phyloP scores from a whole-genome alignment of 2,888 invertebrate species.

The Cremastobaeus sp. region DNA sequence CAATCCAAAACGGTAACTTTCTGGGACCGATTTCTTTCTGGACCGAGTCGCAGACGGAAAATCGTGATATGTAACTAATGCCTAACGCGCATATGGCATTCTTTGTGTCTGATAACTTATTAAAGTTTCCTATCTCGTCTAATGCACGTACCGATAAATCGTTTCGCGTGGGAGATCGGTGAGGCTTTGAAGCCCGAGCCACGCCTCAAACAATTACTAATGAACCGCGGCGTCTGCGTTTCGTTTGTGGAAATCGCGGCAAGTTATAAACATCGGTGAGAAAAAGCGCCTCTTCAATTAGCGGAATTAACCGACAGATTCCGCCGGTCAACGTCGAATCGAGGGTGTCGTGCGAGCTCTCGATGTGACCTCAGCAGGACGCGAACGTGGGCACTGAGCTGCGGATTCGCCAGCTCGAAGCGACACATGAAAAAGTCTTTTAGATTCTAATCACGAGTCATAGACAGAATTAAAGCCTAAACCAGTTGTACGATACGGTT shows the following conservation, averaged over 20 bases:
- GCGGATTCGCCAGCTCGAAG: too few relatives aligned
- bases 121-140: constrained; percentile 57
- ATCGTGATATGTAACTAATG: constrained; percentile 1
- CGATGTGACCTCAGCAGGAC: too few relatives aligned
- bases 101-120: constrained; percentile 58
- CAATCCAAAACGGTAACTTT: neutral
- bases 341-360: too few relatives aligned
- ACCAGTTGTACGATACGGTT: neutral
- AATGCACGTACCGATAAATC: constrained; percentile 62
- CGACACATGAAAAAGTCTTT: too few relatives aligned
- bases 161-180: constrained; percentile 72
- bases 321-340: too few relatives aligned
- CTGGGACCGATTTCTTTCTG: neutral
- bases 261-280: too few relatives aligned
- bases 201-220: constrained; percentile 73
- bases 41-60: neutral
- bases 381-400: too few relatives aligned
- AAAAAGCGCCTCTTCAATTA: neutral
- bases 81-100: constrained; percentile 54
- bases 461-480: too few relatives aligned
- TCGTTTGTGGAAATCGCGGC: constrained; percentile 50
- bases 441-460: too few relatives aligned
- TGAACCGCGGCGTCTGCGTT: constrained; percentile 23
- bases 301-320: too few relatives aligned
- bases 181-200: constrained; percentile 57